Base-by-base conservation (phyloP, 2,113 vertebrate species). In the Albula goreensis region DNA sequence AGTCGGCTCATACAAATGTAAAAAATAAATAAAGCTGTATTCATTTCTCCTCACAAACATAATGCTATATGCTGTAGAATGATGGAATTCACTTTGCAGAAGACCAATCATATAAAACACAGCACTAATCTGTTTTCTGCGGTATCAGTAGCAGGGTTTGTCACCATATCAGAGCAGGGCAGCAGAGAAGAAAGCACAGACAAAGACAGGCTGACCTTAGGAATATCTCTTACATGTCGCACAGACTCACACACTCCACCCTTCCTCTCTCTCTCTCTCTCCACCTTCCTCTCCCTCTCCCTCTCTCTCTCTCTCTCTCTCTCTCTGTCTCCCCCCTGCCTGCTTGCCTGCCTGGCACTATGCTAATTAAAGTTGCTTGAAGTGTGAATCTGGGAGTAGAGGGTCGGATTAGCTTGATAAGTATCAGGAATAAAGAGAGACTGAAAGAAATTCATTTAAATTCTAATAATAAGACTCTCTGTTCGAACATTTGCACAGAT, bases 401-500 rank as follows among this genome's bases (percentile, higher is more conserved):
- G 86, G 89, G 87, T 81, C 50, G 89, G 88, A 90, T 90, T 90
- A 90, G 83, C 86, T 85, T 85, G 89, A 90, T 90, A 90, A 88
- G 86, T 87, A 90, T 89, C 88, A 84, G 82, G 82, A 84, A 81
- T 63, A 85, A 78, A 89, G 87, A 88, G 84, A 86, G 87, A 87
- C 86, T 90, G 86, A 90, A 88, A 88, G 89, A 88, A 84, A 87
- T 90, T 90, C 89, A 90, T 90, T 90, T 88, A 86, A 89, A 87
- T 88, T 90, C 87, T 83, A 88, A 88, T 90, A 90, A 88, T 88
- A 87, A 90, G 81, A 70, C 85, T 60, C 78, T 86, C 87, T 88
- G 86, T 88, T 85, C 51, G 81, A 87, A 87, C 86, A 87, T 50
- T 78, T 57, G 82, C 31, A 78, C 78, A 48, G 87, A 86, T 80